Conservation (phyloP, 2,113 vertebrate genomes). For the Phalacrocorax aristotelis region DNA sequence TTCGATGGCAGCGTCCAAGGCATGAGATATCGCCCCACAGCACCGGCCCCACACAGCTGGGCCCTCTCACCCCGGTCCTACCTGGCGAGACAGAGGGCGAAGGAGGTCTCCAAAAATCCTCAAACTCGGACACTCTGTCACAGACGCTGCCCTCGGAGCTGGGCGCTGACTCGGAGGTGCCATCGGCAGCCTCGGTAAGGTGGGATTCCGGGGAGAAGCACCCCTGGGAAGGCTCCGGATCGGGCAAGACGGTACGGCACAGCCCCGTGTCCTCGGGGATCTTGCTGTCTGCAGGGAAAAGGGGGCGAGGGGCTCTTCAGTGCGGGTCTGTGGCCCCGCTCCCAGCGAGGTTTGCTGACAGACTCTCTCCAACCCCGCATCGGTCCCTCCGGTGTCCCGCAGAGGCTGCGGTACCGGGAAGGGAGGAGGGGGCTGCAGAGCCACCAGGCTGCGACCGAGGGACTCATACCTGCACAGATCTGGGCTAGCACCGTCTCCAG, state of each 20-base stretch:
- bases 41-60: background rate
- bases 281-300: slow-evolving; percentile 58
- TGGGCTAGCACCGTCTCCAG: slow-evolving; percentile 79
- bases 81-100: slow-evolving; percentile 95
- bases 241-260: slow-evolving; percentile 1
- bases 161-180: slow-evolving; percentile 81
- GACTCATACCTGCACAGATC: slow-evolving; percentile 85
- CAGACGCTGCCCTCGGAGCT: slow-evolving; percentile 85
- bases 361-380: background rate
- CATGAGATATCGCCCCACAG: background rate
- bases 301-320: background rate
- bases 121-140: slow-evolving; percentile 83
- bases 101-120: slow-evolving; percentile 94
- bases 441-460: background rate
- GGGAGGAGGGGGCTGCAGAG: background rate
- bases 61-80: slow-evolving; percentile 21
- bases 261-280: slow-evolving; percentile 59
- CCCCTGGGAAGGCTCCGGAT: slow-evolving; percentile 51
- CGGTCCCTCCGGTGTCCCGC: background rate
- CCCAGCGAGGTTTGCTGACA: background rate
- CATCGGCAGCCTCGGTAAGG: slow-evolving; percentile 74
- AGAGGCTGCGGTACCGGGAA: background rate
- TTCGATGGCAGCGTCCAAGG: background rate
- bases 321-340: background rate
- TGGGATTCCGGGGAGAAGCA: slow-evolving; percentile 80